Evolutionary conservation across 2,113 vertebrate genomes (phyloP), one percentile per base, ranked within the genome.

Genomic region (Poeciliopsis occidentalis): DNA sequence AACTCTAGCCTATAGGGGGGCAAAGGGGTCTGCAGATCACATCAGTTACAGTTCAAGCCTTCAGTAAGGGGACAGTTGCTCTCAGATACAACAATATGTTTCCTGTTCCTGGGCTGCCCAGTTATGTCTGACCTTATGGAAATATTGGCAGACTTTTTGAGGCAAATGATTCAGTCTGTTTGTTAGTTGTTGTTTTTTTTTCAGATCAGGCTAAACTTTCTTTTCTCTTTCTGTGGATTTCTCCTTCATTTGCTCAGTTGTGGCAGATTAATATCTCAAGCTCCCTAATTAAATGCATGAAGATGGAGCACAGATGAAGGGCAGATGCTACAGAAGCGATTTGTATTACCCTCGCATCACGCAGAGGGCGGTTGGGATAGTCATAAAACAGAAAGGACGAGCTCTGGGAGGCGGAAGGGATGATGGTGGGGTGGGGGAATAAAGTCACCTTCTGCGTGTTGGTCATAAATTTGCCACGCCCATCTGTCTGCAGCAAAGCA

Each of bases 401-500:
- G 63, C 41, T 29, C 44, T 32, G 27, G 37, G 34, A 34, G 34
- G 34, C 10, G 2, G 10, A 8, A 34, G 32, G 32, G 32, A 34
- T 8, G 32, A 34, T 34, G 32, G 32, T 34, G 32, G 34, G 10
- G 34, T 2, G 10, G 34, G 0, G 29, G 64, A 69, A 44, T 78
- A 41, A 17, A 73, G 67, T 76, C 71, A 68, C 26, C 51, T 67
- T 63, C 47, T 69, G 47, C 47, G 31, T 67, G 32, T 30, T 37
- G 60, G 47, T 64, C 24, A 31, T 69, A 69, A 34, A 72, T 60
- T 41, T 76, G 41, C 32, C 26, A 0, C 77, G n/a, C 78, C 6
- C 63, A 17, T 87, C n/a, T 86, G 54, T 12, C 88, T 76, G 74
- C 94, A 92, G 89, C 94, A 96, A 93, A 96, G 95, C 90, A 99